These are phyloP conservation scores for Esox niger DNA, from an alignment of 2,113 vertebrate species.

Conservation along the genomic window DNA sequence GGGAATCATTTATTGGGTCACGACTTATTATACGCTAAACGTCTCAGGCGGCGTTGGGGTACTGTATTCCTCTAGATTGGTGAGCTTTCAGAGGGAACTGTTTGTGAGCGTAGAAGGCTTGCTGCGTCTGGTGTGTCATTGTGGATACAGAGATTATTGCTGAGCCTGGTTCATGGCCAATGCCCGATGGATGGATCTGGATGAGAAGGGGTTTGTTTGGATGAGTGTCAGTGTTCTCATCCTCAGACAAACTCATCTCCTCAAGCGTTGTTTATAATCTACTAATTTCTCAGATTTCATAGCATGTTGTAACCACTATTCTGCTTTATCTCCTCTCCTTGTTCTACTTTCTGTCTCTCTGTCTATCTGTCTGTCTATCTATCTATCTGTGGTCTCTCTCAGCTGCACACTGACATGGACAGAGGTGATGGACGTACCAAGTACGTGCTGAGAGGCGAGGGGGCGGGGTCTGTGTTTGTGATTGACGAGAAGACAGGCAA, in stretches of 20 bases:
- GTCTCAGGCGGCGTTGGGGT: constrained; percentile 16
- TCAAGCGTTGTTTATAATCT: constrained; percentile 34
- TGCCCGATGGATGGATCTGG: neutral
- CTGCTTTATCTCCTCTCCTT: constrained; percentile 36
- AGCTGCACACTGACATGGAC: constrained; percentile 92
- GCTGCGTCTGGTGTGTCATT: constrained; percentile 7
- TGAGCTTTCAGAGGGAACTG: constrained; percentile 12
- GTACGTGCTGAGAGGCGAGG: constrained; percentile 87
- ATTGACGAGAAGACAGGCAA: constrained; percentile 92
- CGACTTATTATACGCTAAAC: constrained; percentile 59
- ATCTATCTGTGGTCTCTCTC: neutral
- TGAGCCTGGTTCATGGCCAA: neutral
- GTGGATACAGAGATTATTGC: constrained; percentile 4
- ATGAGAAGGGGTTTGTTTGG: neutral
- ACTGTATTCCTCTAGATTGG: constrained; percentile 19
- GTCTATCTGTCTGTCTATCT: neutral
- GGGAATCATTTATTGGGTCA: constrained; percentile 61
- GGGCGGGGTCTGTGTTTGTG: constrained; percentile 88
- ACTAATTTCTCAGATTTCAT: too few species aligned
- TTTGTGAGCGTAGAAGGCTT: neutral
- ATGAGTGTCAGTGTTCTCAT: neutral
- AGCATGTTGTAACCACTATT: constrained; percentile 59
- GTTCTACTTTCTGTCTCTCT: neutral
- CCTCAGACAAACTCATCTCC: too few species aligned
- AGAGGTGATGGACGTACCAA: constrained; percentile 85